Conservation (phyloP, 2,888 invertebrate species). For the Tolmerus cingulatus region DNA sequence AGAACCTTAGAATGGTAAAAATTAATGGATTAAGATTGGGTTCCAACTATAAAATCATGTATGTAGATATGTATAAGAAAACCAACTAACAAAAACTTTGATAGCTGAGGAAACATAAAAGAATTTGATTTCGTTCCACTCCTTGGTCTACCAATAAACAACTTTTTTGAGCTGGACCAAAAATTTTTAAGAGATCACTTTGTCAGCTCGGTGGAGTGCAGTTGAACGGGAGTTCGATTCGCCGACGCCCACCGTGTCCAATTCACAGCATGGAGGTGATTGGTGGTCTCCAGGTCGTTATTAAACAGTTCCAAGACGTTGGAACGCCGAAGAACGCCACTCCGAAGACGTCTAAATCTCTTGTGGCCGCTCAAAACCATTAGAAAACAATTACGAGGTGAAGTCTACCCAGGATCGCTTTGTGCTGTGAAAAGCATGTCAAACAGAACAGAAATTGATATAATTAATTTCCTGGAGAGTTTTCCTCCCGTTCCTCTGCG, state of each 20-base stretch:
- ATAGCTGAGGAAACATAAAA: background rate
- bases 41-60: background rate
- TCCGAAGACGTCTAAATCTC: background rate
- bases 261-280: background rate
- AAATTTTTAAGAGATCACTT: background rate
- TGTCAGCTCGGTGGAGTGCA: background rate
- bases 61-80: background rate
- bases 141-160: background rate
- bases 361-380: constrained; percentile 8
- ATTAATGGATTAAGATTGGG: background rate
- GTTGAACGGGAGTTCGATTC: background rate
- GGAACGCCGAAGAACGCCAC: background rate
- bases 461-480: constrained; percentile 17
- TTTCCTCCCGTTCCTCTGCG: background rate
- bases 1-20: no score
- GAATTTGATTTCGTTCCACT: background rate
- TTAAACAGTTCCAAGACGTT: background rate
- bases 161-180: background rate
- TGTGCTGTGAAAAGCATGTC: constrained; percentile 5
- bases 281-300: background rate
- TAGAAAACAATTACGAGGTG: background rate
- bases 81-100: background rate
- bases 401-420: background rate
- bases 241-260: background rate
- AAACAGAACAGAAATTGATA: constrained; percentile 5